Evolutionary conservation across 1,140 invertebrate species (phyloP).

Genomic region (Coenobita brevimanus): DNA sequence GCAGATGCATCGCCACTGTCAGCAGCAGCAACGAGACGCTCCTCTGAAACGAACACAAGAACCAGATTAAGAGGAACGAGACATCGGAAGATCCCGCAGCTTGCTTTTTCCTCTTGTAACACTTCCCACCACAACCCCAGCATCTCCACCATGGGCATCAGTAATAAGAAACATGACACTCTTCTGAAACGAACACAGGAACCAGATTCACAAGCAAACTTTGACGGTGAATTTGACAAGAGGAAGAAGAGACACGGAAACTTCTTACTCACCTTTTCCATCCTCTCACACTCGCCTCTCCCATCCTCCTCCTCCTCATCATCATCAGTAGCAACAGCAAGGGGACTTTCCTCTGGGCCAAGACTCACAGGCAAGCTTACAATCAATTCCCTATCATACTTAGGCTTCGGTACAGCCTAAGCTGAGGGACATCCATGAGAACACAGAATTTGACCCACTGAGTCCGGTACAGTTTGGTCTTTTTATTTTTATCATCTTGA

Average conservation of each 20-base stretch:
- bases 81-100: neutral
- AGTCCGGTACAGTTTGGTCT: too few relatives aligned
- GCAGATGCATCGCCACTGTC: conserved; percentile 34
- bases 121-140: too few relatives aligned
- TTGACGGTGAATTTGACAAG: too few relatives aligned
- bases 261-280: neutral
- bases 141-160: too few relatives aligned
- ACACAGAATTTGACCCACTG: neutral
- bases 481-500: too few relatives aligned
- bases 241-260: neutral
- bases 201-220: too few relatives aligned
- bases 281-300: neutral
- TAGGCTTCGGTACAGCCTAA: neutral
- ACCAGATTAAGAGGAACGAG: neutral
- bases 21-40: conserved; percentile 47
- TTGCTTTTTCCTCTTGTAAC: neutral
- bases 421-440: neutral
- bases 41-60: conserved; percentile 33
- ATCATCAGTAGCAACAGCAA: neutral
- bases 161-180: too few relatives aligned
- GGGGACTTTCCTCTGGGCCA: neutral
- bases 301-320: neutral
- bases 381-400: neutral
- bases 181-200: too few relatives aligned
- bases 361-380: neutral